Evolutionary conservation across 2,888 invertebrate genomes (phyloP), one percentile per base, ranked within the genome.

Genomic region (Drosophila differens): DNA sequence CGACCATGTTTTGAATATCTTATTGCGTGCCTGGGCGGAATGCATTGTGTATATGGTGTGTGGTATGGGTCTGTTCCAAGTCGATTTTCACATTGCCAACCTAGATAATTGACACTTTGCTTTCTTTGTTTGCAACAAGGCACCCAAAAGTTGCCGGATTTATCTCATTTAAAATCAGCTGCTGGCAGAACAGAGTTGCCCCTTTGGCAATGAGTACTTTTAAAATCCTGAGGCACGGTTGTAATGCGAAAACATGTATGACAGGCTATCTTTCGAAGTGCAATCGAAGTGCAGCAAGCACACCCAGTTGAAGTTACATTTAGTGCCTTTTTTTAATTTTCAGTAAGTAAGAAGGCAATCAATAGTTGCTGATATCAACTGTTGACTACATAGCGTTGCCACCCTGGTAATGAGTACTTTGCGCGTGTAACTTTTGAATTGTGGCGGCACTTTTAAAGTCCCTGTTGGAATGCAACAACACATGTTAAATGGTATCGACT

Each of bases 1-100:
- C 5, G 89, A 80, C 93, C 93, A 93, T 57, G 92, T 91, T 73
- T 91, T 92, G 57, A 92, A 82, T 44, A 93, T 86, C 77, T 93
- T 92, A 53, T 93, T 91, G 25, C 91, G 91, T 47, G 86, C 82
- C 52, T 91, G 79, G 37, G 60, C 63, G 70, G 83, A 71, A 71
- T 88, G 79, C 91, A 91, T 91, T 37, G 41, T 71, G 55, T 37
- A 54, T 44, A 25, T 25, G 4, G 52, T 70, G 54, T 49, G 7
- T 70, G 33, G 19, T 41, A 14, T 60, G 51, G 65, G 67, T 41
- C 67, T 78, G 19, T 51, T 35, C 25, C 16, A n/a, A 22, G 12
- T 5, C 44, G 19, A 6, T 66, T 71, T 69, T 72, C 61, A 81
- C 78, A 81, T 79, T 75, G 77, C 77, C 41, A 54, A 54, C 30